Evolutionary conservation across 2,888 invertebrate genomes (phyloP), one percentile per base, ranked within the genome.

Genomic region (Halocaridina rubra): DNA sequence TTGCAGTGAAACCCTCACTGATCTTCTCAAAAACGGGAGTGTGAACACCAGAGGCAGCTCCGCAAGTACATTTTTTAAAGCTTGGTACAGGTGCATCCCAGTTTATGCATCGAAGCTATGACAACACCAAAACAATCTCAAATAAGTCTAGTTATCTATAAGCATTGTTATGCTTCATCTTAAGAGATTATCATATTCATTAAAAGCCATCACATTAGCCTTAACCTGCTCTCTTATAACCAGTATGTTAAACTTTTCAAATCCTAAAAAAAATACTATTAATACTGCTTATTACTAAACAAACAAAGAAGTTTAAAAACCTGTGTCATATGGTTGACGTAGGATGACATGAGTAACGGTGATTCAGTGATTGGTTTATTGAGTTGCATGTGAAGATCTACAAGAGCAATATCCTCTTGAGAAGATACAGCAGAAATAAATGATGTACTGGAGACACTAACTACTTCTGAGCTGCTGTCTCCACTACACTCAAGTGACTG

Each of bases 341-440:
- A 98, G 90, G 97, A 97, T 3, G 97, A 96, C 97, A 98, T 97
- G 0, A 98, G 92, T 78, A 98, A 92, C 0, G 98, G 97, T 0
- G 98, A 98, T 90, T 98, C 97, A 5, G 96, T 95, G 88, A 98
- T 98, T 0, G 98, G 96, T 89, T 94, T 93, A 90, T 96, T 96
- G 30, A 97, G 95, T 92, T 98, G 98, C 94, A 97, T 96, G 90
- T 98, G 97, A 19, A 98, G 92, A 91, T 98, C 97, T 0, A 98
- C 96, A 80, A 97, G 91, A 0, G 96, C 96, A 91, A 96, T 94
- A 90, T 97, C 97, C 91, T 97, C 97, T 91, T 97, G 97, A 13
- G 97, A 97, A 0, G 96, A 97, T 88, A 96, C 94, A 2, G 97
- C 97, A 0, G 97, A 97, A 89, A 95, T 96, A 89, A 90, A 92